A percentile compares a stretch with the other conserved stretches of the same genome.
Evolutionary conservation across 2,113 vertebrate species (phyloP).

Genomic region (Leucoraja erinaceus): DNA sequence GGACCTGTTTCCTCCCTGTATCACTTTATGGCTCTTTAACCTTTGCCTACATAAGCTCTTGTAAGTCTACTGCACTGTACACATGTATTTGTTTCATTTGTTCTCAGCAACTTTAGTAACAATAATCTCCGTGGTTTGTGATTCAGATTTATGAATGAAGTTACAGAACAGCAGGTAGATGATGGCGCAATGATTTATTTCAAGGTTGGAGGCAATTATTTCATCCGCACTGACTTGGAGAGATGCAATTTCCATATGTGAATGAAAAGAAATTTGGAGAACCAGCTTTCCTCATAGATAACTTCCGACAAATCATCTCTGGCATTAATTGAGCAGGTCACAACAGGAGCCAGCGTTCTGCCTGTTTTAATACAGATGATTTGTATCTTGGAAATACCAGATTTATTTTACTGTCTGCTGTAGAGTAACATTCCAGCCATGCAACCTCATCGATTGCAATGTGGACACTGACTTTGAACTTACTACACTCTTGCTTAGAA

Average conservation of each 20-base stretch:
- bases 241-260: neutral
- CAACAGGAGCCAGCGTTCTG: neutral
- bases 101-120: neutral
- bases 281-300: neutral
- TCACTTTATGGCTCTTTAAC: too few species aligned
- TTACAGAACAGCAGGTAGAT: neutral
- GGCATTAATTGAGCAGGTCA: neutral
- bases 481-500: neutral
- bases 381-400: slow-evolving; percentile 10
- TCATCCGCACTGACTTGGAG: neutral
- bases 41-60: neutral
- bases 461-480: neutral
- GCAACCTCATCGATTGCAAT: neutral
- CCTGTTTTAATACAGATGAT: neutral
- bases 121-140: neutral
- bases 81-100: neutral
- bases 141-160: neutral
- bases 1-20: too few species aligned
- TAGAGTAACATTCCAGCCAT: slow-evolving; percentile 15
- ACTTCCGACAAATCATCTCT: neutral
- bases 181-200: neutral
- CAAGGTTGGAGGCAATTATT: neutral
- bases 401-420: neutral
- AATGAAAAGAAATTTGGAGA: neutral
- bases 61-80: neutral